phyloP scores from a whole-genome alignment of 2,888 invertebrate species.

The Microctonus aethiopoides region DNA sequence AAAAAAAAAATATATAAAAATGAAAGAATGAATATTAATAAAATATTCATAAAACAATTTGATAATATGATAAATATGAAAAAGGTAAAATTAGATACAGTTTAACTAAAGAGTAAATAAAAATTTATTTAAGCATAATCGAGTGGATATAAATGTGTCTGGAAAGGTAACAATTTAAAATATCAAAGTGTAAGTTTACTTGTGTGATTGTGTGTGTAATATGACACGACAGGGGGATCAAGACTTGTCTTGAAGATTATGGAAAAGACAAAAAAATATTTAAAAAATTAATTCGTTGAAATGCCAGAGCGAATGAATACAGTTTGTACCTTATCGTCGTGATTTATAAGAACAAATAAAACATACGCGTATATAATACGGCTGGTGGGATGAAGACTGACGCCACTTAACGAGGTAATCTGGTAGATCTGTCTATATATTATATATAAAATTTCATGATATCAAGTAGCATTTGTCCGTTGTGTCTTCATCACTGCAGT shows the following conservation, averaged over 20 bases:
- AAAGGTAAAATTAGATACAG: not conserved
- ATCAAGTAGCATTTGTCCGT: conserved; percentile 44
- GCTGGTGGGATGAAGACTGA: conserved; percentile 50
- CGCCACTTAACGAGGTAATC: conserved; percentile 59
- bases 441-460: conserved; percentile 40
- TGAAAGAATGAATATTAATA: not conserved
- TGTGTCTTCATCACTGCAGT: conserved; percentile 1
- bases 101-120: not conserved
- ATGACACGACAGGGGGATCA: conserved; percentile 20
- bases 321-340: conserved; percentile 53
- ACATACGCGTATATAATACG: conserved; percentile 26
- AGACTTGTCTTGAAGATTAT: conserved; percentile 29
- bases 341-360: conserved; percentile 66
- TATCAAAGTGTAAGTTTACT: too few species aligned
- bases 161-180: not conserved
- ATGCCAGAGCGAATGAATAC: conserved; percentile 12
- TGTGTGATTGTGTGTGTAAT: too few species aligned
- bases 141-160: conserved; percentile 3
- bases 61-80: not conserved
- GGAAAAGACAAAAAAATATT: conserved; percentile 47
- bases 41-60: not conserved
- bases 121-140: conserved; percentile 6
- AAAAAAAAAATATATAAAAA: not conserved
- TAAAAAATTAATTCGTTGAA: conserved; percentile 55
- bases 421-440: conserved; percentile 54